phyloP scores from a whole-genome alignment of 2,113 vertebrate genomes.

The Synodontis membranacea region DNA sequence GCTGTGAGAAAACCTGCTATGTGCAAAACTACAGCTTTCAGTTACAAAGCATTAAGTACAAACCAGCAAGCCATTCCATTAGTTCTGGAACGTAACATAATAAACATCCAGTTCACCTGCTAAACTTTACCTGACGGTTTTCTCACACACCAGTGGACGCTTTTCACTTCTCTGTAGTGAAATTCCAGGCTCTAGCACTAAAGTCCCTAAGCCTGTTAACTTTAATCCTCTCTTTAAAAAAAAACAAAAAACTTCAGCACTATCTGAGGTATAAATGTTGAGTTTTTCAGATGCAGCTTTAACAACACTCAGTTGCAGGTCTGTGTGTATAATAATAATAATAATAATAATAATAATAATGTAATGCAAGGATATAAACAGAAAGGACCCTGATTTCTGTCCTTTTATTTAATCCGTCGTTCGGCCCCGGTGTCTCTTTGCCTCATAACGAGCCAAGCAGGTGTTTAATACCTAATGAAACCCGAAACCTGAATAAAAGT shows the following conservation, averaged over 20 bases:
- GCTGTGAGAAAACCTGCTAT: not conserved
- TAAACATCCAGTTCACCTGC: not conserved
- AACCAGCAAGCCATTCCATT: not conserved
- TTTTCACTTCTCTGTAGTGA: not conserved
- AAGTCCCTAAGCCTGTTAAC: not conserved
- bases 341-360: not conserved
- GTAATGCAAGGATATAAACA: not conserved
- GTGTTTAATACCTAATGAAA: not conserved
- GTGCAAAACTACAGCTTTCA: not conserved
- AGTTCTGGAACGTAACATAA: not conserved
- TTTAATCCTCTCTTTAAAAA: not conserved
- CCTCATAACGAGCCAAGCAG: not conserved
- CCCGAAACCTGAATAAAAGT: slow-evolving; percentile 38
- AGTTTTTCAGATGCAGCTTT: not conserved
- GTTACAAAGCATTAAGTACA: not conserved
- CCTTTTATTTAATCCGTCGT: not conserved
- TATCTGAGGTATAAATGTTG: slow-evolving; percentile 60
- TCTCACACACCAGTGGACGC: not conserved
- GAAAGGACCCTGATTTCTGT: not conserved
- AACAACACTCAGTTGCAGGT: not conserved
- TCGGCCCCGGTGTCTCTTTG: not conserved
- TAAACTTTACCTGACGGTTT: not conserved
- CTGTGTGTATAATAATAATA: not conserved
- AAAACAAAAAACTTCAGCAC: slow-evolving; percentile 15
- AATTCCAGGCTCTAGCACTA: not conserved